phyloP scores from a whole-genome alignment of 2,797 vertebrate genomes.

The Scolopax rusticola region DNA sequence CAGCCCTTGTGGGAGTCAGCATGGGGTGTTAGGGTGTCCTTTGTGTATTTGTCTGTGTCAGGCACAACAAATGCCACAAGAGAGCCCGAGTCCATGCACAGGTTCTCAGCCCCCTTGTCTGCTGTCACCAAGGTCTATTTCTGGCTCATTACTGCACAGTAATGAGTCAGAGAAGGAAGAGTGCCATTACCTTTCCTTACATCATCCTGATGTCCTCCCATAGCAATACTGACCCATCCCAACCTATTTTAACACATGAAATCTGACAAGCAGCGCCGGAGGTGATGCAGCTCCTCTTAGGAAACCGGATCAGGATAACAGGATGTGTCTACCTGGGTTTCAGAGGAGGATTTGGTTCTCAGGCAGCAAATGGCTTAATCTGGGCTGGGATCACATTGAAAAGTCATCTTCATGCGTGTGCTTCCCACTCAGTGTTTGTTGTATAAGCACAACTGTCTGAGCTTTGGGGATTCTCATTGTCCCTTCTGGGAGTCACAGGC shows the following conservation, averaged over 20 bases:
- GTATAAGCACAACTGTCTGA: neutral
- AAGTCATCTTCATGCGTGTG: fast-evolving
- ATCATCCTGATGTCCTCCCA: constrained; percentile 47
- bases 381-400: neutral
- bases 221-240: constrained; percentile 54
- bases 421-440: neutral
- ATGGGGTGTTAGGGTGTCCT: neutral
- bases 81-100: neutral
- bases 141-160: constrained; percentile 39
- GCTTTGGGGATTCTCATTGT: neutral
- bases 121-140: constrained; percentile 56
- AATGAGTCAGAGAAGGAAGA: constrained; percentile 67
- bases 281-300: constrained; percentile 40
- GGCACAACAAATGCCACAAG: neutral
- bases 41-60: neutral
- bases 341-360: neutral
- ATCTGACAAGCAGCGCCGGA: neutral
- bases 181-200: constrained; percentile 61
- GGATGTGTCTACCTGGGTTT: neutral
- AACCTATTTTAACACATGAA: constrained; percentile 22
- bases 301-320: neutral
- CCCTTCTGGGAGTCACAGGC: neutral
- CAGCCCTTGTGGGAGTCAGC: neutral
- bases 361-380: neutral
- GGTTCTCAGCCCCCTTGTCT: constrained; percentile 5